Evolutionary conservation across 2,113 vertebrate species (phyloP).

Genomic region (Ptyas mucosa): DNA sequence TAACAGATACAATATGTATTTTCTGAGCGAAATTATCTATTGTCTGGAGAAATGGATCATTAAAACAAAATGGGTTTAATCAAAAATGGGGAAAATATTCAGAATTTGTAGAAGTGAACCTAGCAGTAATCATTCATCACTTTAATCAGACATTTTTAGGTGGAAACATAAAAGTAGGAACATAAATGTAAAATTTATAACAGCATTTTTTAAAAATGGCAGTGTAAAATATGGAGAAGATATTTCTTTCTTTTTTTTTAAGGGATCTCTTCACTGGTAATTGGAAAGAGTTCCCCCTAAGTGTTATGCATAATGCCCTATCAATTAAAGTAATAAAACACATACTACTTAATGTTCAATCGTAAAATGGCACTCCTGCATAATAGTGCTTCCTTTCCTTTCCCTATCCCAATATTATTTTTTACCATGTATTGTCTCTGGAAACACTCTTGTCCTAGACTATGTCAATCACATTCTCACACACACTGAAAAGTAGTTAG

Average conservation of each 20-base stretch:
- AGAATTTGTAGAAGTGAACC: background rate
- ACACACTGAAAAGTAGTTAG: background rate
- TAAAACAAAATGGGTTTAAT: background rate
- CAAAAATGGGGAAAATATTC: background rate
- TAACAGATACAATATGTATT: background rate
- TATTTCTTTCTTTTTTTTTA: background rate
- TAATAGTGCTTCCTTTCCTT: background rate
- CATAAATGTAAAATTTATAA: slow-evolving; percentile 16
- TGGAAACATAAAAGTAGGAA: slow-evolving; percentile 10
- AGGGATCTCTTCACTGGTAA: background rate
- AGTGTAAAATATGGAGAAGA: background rate
- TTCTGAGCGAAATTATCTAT: background rate
- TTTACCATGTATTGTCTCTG: background rate
- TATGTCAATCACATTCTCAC: background rate
- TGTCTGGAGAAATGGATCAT: background rate
- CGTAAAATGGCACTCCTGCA: background rate
- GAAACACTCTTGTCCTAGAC: background rate
- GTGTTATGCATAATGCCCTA: background rate
- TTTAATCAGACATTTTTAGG: slow-evolving; percentile 20
- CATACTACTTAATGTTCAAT: background rate
- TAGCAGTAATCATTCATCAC: background rate
- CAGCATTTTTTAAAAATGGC: background rate
- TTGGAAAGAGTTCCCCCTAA: background rate
- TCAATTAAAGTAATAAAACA: slow-evolving; percentile 2
- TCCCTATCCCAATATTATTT: background rate